Base-by-base conservation (phyloP, 2,113 vertebrate species). In the Australoheros scitulus region DNA sequence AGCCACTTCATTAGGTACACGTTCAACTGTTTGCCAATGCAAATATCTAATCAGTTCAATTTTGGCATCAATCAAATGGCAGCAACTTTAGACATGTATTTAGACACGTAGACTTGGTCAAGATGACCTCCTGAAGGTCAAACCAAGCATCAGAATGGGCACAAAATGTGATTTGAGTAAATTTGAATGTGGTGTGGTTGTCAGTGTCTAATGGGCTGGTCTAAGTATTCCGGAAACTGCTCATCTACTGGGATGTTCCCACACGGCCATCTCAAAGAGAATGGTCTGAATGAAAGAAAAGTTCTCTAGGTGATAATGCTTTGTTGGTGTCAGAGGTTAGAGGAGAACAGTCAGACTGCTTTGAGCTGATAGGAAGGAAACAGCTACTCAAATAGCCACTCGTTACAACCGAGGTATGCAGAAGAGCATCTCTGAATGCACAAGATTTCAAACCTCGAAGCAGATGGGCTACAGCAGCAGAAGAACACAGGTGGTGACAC, bases 221-320 rank as follows among this genome's bases (percentile, higher is more conserved):
- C 43, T 47, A 13, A 65, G 6, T 43, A 15, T 24, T 41, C 2
- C 0, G 1, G 36, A 0, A 41, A 24, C 13, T 4, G 36, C 6
- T 63, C 2, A 63, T 63, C 11, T 0, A 0, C 20, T 63, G 18
- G 34, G 34, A 63, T 0, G 38, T 38, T 63, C 11, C n/a, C 4
- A 38, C 61, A 63, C 34, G 38, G 38, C 36, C 18, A n/a, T 38
- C 2, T 63, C n/a, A 61, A 10, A 38, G 34, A 18, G 17, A 52
- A 52, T 18, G 50, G 50, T 52, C 50, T 1, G 3, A 50, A 50
- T 6, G 6, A 17, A 15, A 50, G 47, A 17, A 50, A 50, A 50
- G 14, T 47, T 47, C 43, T 47, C 5, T 14, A 4, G 43, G 43
- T 5, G 43, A 14, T 1, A 47, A 14, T 14, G 11, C 41, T 3